Percentiles rank a stretch among this genome's conserved stretches.
These are phyloP conservation scores for Tanypteryx hageni DNA, from an alignment of 2,888 invertebrate genomes.

Conservation along the genomic window DNA sequence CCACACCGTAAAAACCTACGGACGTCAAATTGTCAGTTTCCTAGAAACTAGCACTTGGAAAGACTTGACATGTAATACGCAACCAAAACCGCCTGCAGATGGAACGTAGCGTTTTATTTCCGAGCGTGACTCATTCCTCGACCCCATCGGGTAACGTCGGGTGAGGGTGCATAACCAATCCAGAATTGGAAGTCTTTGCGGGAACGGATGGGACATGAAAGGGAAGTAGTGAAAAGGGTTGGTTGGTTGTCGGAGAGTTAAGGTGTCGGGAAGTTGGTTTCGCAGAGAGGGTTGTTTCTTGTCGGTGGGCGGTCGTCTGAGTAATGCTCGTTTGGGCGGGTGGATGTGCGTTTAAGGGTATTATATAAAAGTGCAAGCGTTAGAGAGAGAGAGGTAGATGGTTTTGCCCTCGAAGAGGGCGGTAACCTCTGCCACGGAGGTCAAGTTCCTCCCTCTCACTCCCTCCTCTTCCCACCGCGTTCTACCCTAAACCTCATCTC, in stretches of 20 bases:
- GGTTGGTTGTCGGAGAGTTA: not conserved
- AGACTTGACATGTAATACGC: not conserved
- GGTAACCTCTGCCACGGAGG: not conserved
- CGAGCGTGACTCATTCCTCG: conserved; percentile 48
- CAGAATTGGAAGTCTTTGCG: not conserved
- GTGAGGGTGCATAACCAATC: not conserved
- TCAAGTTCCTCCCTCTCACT: not conserved
- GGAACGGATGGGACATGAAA: not conserved
- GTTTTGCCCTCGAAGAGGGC: conserved; percentile 23
- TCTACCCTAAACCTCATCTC: not conserved
- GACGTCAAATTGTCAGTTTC: conserved; percentile 14
- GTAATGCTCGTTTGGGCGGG: not conserved
- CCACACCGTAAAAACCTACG: not conserved
- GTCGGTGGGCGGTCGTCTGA: not conserved
- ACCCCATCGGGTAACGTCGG: not conserved
- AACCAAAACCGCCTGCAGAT: conserved; percentile 15
- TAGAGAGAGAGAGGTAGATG: not conserved
- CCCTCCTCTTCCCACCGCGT: not conserved
- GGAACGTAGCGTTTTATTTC: conserved; percentile 33
- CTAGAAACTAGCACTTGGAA: not conserved
- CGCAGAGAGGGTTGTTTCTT: not conserved
- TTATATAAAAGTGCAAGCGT: not conserved
- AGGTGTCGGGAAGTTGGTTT: not conserved
- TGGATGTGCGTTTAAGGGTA: not conserved
- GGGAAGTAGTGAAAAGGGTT: not conserved